These are phyloP conservation scores for Periphyllus acericola DNA, from an alignment of 2,888 invertebrate genomes.

Conservation along the genomic window DNA sequence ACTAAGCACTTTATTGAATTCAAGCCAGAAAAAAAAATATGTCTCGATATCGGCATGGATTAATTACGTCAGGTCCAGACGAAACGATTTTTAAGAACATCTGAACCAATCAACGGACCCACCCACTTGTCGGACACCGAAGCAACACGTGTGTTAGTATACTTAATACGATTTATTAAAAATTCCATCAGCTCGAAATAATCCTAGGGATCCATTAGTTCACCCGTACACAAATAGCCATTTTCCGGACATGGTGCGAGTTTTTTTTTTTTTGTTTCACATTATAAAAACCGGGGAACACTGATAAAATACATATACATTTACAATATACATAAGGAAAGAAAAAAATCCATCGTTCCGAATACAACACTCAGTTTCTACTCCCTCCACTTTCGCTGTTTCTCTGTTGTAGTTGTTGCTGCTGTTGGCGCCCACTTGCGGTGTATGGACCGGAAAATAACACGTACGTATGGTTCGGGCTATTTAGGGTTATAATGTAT, in stretches of 20 bases:
- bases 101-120: slow-evolving; percentile 20
- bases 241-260: neutral
- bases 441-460: slow-evolving; percentile 36
- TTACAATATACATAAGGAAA: neutral
- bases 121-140: slow-evolving; percentile 41
- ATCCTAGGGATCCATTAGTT: slow-evolving; percentile 27
- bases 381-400: neutral
- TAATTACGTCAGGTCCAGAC: slow-evolving; percentile 11
- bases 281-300: neutral
- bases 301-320: slow-evolving; percentile 17
- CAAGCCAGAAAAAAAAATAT: slow-evolving; percentile 24
- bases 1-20: neutral
- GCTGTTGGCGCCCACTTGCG: slow-evolving; percentile 31
- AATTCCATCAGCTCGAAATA: slow-evolving; percentile 5
- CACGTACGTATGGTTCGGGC: neutral
- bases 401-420: neutral
- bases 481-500: slow-evolving; percentile 42
- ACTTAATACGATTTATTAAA: slow-evolving; percentile 18
- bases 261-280: slow-evolving; percentile 13
- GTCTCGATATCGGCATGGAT: slow-evolving; percentile 20
- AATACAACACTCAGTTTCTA: slow-evolving; percentile 28
- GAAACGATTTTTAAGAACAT: slow-evolving; percentile 9
- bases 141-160: slow-evolving; percentile 17
- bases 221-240: slow-evolving; percentile 25
- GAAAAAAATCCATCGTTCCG: neutral